phyloP scores from a whole-genome alignment of 1,140 invertebrate species.

The Asobara japonica region DNA sequence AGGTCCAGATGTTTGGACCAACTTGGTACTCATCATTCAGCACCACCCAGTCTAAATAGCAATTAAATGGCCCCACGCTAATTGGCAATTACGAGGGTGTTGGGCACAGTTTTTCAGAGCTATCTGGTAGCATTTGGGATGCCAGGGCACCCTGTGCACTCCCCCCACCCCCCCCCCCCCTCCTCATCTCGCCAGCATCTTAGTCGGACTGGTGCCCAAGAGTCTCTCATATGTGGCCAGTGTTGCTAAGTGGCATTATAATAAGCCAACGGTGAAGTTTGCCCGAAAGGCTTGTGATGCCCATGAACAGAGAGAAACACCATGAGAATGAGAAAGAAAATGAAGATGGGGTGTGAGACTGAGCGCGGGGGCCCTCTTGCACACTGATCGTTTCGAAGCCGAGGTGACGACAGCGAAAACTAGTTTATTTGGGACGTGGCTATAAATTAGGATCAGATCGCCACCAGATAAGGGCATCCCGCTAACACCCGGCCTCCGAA shows the following conservation, averaged over 20 bases:
- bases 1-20: conserved; percentile 5
- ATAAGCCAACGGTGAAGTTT: background rate
- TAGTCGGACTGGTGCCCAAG: background rate
- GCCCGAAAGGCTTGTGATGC: conserved; percentile 2
- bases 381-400: conserved; percentile 35
- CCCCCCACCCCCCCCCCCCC: background rate
- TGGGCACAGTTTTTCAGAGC: conserved; percentile 47
- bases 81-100: conserved; percentile 66
- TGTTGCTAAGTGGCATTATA: conserved; percentile 17
- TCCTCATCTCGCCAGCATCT: background rate
- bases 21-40: conserved; percentile 14
- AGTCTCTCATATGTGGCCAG: conserved; percentile 9
- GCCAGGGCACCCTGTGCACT: background rate
- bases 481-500: conserved; percentile 66
- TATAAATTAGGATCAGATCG: conserved; percentile 69
- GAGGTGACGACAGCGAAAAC: conserved; percentile 67
- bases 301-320: no score
- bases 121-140: conserved; percentile 15
- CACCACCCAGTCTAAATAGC: conserved; percentile 54
- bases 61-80: conserved; percentile 66
- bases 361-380: conserved; percentile 31
- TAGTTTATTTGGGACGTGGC: conserved; percentile 68
- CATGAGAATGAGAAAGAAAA: conserved; percentile 13
- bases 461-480: conserved; percentile 65
- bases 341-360: conserved; percentile 29